Evolutionary conservation across 2,113 vertebrate species (phyloP).

Genomic region (Oreocharis arfaki): DNA sequence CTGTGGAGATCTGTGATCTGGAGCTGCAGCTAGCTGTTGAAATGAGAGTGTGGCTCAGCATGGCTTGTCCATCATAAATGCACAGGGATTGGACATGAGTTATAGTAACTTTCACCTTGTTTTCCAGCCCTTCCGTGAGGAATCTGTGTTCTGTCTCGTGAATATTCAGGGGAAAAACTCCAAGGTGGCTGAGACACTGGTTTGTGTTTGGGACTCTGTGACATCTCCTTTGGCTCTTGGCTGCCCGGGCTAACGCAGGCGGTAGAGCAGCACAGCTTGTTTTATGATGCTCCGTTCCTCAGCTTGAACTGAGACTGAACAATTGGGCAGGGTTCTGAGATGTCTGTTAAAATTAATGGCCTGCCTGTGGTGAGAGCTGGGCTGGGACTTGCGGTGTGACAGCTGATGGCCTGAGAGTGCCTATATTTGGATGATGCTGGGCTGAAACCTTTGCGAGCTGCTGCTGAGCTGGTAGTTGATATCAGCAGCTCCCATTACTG

Average conservation of each 20-base stretch:
- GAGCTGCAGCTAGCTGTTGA: background rate
- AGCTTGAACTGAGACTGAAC: background rate
- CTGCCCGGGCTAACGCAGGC: accelerated
- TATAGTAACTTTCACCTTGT: background rate
- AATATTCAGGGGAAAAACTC: background rate
- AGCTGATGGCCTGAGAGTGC: background rate
- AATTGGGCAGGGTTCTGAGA: background rate
- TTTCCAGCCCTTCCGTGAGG: background rate
- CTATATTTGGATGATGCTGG: background rate
- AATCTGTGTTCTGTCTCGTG: background rate
- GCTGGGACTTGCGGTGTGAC: background rate
- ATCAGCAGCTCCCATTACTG: background rate
- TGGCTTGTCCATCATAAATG: background rate
- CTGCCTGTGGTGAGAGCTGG: background rate
- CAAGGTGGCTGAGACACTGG: background rate
- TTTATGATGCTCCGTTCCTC: background rate
- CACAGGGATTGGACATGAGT: accelerated
- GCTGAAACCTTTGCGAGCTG: background rate
- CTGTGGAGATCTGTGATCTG: background rate
- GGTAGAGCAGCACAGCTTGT: background rate
- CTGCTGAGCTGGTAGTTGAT: background rate
- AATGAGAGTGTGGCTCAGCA: background rate
- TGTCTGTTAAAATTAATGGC: background rate
- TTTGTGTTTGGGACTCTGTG: background rate
- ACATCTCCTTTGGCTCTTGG: background rate